These are phyloP conservation scores for Phortica okadai DNA, from an alignment of 2,888 invertebrate species.

Conservation along the genomic window DNA sequence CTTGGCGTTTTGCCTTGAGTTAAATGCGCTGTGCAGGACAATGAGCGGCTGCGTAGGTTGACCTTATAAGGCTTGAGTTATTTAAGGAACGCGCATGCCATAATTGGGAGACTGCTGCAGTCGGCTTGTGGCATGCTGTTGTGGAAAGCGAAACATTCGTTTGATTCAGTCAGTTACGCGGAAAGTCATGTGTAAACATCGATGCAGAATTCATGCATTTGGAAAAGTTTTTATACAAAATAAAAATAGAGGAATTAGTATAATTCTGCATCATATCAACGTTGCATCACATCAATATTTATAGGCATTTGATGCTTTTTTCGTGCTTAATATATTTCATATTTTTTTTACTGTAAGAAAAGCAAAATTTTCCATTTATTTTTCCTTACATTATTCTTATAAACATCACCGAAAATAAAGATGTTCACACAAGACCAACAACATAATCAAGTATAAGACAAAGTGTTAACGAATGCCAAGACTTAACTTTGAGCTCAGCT, in stretches of 20 bases:
- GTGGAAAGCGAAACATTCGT: not conserved
- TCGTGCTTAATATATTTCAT: too few relatives aligned
- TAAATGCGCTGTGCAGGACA: conserved; percentile 12
- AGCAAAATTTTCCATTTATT: too few relatives aligned
- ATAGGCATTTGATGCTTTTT: too few relatives aligned
- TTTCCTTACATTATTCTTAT: not conserved
- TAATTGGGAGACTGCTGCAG: conserved; percentile 16
- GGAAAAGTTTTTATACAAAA: too few relatives aligned
- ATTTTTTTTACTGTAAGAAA: too few relatives aligned
- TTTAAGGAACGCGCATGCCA: conserved; percentile 26
- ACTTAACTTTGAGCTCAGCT: conserved; percentile 13
- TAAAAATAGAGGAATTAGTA: too few relatives aligned
- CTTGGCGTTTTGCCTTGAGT: not conserved
- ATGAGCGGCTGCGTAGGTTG: conserved; percentile 4
- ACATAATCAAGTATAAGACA: not conserved
- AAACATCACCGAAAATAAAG: not conserved
- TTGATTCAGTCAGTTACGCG: not conserved
- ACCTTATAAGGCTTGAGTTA: conserved; percentile 27
- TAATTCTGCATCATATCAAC: too few relatives aligned
- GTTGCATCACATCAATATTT: too few relatives aligned
- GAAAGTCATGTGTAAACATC: not conserved
- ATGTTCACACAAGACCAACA: conserved; percentile 6
- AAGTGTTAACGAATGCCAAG: conserved; percentile 23
- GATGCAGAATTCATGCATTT: not conserved
- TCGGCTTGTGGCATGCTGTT: not conserved